phyloP scores from a whole-genome alignment of 1,140 invertebrate species.

The Eulimnadia texana region DNA sequence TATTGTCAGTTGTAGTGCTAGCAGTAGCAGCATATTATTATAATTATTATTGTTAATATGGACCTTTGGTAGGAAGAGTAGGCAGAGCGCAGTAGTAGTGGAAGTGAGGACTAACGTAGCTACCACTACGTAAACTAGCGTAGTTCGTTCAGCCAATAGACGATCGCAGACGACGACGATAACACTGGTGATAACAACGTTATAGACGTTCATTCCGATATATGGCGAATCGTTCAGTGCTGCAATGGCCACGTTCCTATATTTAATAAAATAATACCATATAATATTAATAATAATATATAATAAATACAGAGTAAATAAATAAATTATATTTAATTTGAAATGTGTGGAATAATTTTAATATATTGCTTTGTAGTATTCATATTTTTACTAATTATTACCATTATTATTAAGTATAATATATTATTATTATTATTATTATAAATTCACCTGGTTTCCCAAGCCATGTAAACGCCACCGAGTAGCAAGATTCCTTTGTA shows the following conservation, averaged over 20 bases:
- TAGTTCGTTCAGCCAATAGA: constrained; percentile 66
- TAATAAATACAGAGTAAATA: too few relatives aligned
- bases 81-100: constrained; percentile 67
- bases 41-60: neutral
- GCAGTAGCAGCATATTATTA: neutral
- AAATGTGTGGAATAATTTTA: too few relatives aligned
- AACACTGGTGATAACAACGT: constrained; percentile 71
- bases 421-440: neutral
- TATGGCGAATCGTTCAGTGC: constrained; percentile 94
- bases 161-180: constrained; percentile 73
- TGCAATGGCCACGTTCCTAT: constrained; percentile 83
- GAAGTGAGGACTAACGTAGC: constrained; percentile 66
- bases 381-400: too few relatives aligned
- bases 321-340: too few relatives aligned
- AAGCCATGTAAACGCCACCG: constrained; percentile 90
- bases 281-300: too few relatives aligned
- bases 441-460: constrained; percentile 66
- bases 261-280: too few relatives aligned
- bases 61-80: constrained; percentile 73
- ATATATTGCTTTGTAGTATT: too few relatives aligned
- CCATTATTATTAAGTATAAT: neutral
- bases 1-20: neutral
- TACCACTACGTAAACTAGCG: constrained; percentile 66
- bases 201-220: constrained; percentile 84
- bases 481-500: constrained; percentile 77